Evolutionary conservation across 2,888 invertebrate genomes (phyloP).

Genomic region (Carterocephalus palaemon): DNA sequence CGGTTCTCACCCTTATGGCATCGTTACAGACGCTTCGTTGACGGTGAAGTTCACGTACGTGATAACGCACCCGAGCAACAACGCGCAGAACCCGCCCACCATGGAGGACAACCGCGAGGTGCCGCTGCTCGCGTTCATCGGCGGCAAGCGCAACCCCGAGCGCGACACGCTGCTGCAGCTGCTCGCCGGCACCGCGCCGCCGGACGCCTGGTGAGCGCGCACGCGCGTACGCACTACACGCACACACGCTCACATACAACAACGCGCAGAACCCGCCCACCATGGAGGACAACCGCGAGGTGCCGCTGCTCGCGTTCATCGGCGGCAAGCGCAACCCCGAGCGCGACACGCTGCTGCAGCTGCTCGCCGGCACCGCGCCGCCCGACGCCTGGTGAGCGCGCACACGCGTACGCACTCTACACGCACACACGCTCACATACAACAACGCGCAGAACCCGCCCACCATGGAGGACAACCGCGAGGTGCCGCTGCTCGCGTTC

Average conservation of each 20-base stretch:
- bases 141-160: conserved; percentile 78
- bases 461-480: too few relatives aligned
- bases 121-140: conserved; percentile 68
- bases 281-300: too few relatives aligned
- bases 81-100: conserved; percentile 84
- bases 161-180: conserved; percentile 81
- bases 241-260: too few relatives aligned
- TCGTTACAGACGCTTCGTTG: conserved; percentile 77
- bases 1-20: background rate
- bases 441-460: too few relatives aligned
- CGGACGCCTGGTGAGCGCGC: conserved; percentile 60
- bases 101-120: conserved; percentile 81
- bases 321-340: conserved; percentile 83
- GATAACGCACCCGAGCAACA: conserved; percentile 85
- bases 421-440: too few relatives aligned
- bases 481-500: too few relatives aligned
- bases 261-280: too few relatives aligned
- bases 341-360: conserved; percentile 79
- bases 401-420: too few relatives aligned
- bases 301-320: too few relatives aligned
- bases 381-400: too few relatives aligned
- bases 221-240: too few relatives aligned
- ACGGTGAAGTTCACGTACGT: conserved; percentile 84
- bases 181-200: conserved; percentile 67
- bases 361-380: too few relatives aligned